phyloP scores from a whole-genome alignment of 2,797 vertebrate species.

The Notolabrus celidotus region DNA sequence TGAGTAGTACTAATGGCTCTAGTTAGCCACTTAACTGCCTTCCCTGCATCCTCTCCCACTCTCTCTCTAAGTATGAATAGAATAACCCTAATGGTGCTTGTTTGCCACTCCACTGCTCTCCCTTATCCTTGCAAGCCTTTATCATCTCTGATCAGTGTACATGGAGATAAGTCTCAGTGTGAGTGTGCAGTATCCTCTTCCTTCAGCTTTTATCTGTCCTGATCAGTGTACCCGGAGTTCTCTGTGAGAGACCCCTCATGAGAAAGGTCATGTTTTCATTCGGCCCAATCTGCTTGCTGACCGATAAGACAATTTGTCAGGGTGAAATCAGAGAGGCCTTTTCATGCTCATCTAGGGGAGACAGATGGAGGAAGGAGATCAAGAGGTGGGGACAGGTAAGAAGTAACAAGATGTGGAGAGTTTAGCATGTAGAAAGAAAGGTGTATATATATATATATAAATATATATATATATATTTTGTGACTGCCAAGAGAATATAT shows the following conservation, averaged over 20 bases:
- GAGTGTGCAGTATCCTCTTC: slow-evolving; percentile 77
- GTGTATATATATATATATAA: slow-evolving; percentile 3
- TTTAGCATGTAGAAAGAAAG: not conserved
- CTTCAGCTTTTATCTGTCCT: slow-evolving; percentile 86
- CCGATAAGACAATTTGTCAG: slow-evolving; percentile 89
- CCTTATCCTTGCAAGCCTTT: slow-evolving; percentile 86
- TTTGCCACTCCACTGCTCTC: slow-evolving; percentile 91
- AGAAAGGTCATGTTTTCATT: slow-evolving; percentile 90
- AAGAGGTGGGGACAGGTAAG: slow-evolving; percentile 20
- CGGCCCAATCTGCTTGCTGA: slow-evolving; percentile 78
- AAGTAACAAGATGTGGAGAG: slow-evolving; percentile 37
- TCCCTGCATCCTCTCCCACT: slow-evolving; percentile 11
- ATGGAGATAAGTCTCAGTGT: slow-evolving; percentile 87
- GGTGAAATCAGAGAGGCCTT: slow-evolving; percentile 88
- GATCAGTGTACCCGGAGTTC: slow-evolving; percentile 87
- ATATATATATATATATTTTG: not conserved
- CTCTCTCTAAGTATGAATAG: slow-evolving; percentile 74
- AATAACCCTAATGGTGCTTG: slow-evolving; percentile 94
- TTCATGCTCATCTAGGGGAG: slow-evolving; percentile 72
- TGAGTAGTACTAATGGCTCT: slow-evolving; percentile 71
- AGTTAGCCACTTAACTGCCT: slow-evolving; percentile 69
- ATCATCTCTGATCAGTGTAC: slow-evolving; percentile 92
- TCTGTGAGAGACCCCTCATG: slow-evolving; percentile 67
- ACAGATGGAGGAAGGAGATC: slow-evolving; percentile 46
- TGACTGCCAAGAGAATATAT: not conserved